Evolutionary conservation across 2,797 vertebrate genomes (phyloP).

Genomic region (Platyrinchus mystaceus): DNA sequence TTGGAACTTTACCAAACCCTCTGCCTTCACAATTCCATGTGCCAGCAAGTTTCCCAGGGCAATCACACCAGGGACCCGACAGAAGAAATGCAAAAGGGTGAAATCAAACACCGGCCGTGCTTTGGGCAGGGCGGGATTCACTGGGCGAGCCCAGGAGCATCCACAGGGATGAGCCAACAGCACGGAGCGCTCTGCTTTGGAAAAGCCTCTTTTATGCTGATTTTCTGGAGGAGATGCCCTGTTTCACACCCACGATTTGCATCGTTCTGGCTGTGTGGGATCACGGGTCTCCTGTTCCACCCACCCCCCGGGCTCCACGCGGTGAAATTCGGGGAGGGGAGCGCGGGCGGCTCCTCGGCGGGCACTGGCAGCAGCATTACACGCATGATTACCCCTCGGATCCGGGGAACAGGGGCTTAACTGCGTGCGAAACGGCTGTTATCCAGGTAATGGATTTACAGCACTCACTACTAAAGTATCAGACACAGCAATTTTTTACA

Average conservation of each 20-base stretch:
- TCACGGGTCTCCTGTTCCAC: not conserved
- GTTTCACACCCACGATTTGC: accelerated
- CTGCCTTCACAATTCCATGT: not conserved
- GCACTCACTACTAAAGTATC: constrained; percentile 61
- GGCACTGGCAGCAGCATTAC: constrained; percentile 51
- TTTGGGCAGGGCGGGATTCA: not conserved
- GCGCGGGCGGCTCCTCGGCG: not conserved
- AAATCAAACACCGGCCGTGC: accelerated
- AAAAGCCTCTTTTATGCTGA: accelerated
- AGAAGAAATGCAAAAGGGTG: accelerated
- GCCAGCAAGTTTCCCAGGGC: not conserved
- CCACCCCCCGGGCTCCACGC: not conserved
- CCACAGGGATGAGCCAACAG: not conserved
- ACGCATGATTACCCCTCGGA: constrained; percentile 64
- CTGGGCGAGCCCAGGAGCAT: not conserved
- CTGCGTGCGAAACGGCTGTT: constrained; percentile 54
- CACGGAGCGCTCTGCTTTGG: accelerated
- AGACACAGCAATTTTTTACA: constrained; percentile 71
- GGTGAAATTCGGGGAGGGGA: not conserved
- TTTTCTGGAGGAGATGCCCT: not conserved
- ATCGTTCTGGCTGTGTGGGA: accelerated
- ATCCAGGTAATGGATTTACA: constrained; percentile 74
- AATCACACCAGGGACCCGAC: not conserved
- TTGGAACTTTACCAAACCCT: not conserved
- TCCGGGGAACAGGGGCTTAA: constrained; percentile 60